A percentile compares a stretch with the other conserved stretches of the same genome.
phyloP scores from a whole-genome alignment of 2,888 invertebrate genomes.

The Habroteleia sp. region DNA sequence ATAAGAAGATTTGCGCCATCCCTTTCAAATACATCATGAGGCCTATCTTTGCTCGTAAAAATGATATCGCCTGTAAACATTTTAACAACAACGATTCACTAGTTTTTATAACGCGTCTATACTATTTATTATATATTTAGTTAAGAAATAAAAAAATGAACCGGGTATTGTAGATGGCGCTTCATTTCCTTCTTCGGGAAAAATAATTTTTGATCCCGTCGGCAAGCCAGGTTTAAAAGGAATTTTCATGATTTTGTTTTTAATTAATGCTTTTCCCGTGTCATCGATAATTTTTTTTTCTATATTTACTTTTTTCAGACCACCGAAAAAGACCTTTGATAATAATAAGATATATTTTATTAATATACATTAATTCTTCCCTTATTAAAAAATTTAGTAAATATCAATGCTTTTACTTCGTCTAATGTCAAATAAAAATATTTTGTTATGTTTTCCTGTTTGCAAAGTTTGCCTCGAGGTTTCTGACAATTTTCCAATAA shows the following conservation, averaged over 20 bases:
- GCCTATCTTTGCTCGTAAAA: slow-evolving; percentile 87
- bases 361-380: neutral
- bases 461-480: slow-evolving; percentile 84
- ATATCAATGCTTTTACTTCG: slow-evolving; percentile 80
- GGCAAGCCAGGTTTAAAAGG: slow-evolving; percentile 89
- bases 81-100: too few species aligned
- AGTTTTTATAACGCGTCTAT: too few species aligned
- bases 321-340: slow-evolving; percentile 84
- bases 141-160: slow-evolving; percentile 62
- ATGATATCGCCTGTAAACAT: slow-evolving; percentile 86
- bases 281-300: slow-evolving; percentile 86
- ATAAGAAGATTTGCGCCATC: slow-evolving; percentile 87
- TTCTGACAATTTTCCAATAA: slow-evolving; percentile 85
- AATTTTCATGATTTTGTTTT: slow-evolving; percentile 88
- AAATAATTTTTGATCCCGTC: slow-evolving; percentile 87
- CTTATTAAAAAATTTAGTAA: too few species aligned
- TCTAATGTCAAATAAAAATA: slow-evolving; percentile 84
- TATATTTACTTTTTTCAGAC: slow-evolving; percentile 92
- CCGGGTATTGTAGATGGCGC: slow-evolving; percentile 87
- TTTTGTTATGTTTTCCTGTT: slow-evolving; percentile 84
- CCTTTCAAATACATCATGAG: slow-evolving; percentile 85
- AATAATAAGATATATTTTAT: neutral
- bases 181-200: slow-evolving; percentile 91
- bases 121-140: slow-evolving; percentile 2
- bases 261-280: slow-evolving; percentile 84